Base-by-base conservation (phyloP, 2,797 vertebrate species). In the Eutrigla gurnardus region DNA sequence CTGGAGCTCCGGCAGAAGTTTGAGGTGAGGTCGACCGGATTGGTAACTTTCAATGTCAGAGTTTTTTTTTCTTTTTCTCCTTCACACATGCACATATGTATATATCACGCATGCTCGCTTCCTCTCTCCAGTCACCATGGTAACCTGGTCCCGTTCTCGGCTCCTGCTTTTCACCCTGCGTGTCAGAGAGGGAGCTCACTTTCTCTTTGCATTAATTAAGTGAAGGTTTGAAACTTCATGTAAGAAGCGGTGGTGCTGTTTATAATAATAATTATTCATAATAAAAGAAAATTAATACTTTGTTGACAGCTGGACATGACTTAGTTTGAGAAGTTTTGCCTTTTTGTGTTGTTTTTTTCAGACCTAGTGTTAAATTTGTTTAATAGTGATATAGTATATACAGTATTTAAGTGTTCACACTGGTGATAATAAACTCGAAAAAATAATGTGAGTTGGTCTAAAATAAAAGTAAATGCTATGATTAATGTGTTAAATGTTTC, bases 1-100 rank as follows among this genome's bases (percentile, higher is more conserved):
- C 75, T 94, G 85, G 97, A 99, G 82, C 94, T 99, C 59, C 90
- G 96, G 39, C 97, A 98, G 91, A 99, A 98, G 89, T 98, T 99
- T 81, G 98, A 99, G 97, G 98, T 99, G 82, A 95, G 95, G 7
- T 14, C 8, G 14, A 55, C 40, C 39, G 40, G 70, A 3, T 42
- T 10, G 12, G 5, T n/a, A n/a, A 40, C 3, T 10, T 36, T 58
- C 4, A 32, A 36, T 57, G 13, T 9, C 13, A 11, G 15, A 11
- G 73, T 46, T 54, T 53, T n/a, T 70, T 36, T 65, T 25, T 57
- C 47, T 17, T 76, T 47, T 46, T 49, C 35, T 67, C 33, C 65
- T 17, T 54, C 49, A 39, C 37, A 39, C 37, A 39, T 8, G 8
- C 37, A 39, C 37, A 8, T 39, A 1, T 39, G 37, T 39, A 39